phyloP scores from a whole-genome alignment of 2,888 invertebrate genomes.

The Gari tellinella region DNA sequence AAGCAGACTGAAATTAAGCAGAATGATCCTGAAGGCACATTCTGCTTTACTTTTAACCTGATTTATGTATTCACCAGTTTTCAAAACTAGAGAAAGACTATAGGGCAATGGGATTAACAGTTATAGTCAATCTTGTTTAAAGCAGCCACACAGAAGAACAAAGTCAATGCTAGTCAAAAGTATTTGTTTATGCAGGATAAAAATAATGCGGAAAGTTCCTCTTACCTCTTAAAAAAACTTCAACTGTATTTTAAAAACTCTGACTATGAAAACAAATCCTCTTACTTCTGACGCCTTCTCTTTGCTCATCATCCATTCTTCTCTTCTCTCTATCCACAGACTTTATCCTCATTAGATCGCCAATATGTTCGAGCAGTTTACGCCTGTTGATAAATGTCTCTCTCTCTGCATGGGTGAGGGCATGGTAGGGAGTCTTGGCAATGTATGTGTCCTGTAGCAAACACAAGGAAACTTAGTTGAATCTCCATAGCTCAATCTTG shows the following conservation, averaged over 20 bases:
- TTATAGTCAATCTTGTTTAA: too few relatives aligned
- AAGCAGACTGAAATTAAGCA: too few relatives aligned
- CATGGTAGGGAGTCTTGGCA: conserved; percentile 84
- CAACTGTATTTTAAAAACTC: not conserved
- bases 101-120: too few relatives aligned
- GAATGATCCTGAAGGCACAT: too few relatives aligned
- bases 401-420: conserved; percentile 83
- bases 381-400: conserved; percentile 82
- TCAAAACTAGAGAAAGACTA: too few relatives aligned
- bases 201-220: too few relatives aligned
- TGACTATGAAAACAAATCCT: conserved; percentile 15
- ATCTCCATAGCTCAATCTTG: too few relatives aligned
- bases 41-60: too few relatives aligned
- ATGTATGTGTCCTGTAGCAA: conserved; percentile 81
- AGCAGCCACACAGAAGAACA: not conserved
- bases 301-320: conserved; percentile 76
- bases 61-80: too few relatives aligned
- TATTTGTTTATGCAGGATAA: too few relatives aligned
- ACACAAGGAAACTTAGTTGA: not conserved
- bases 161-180: not conserved
- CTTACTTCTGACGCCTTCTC: conserved; percentile 78
- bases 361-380: conserved; percentile 79
- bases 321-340: conserved; percentile 81
- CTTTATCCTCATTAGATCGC: conserved; percentile 79
- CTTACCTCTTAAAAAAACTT: not conserved